Percentiles rank a stretch among this genome's conserved stretches.
Evolutionary conservation across 2,797 vertebrate species (phyloP).

Genomic region (Brachyrhaphis roseni): DNA sequence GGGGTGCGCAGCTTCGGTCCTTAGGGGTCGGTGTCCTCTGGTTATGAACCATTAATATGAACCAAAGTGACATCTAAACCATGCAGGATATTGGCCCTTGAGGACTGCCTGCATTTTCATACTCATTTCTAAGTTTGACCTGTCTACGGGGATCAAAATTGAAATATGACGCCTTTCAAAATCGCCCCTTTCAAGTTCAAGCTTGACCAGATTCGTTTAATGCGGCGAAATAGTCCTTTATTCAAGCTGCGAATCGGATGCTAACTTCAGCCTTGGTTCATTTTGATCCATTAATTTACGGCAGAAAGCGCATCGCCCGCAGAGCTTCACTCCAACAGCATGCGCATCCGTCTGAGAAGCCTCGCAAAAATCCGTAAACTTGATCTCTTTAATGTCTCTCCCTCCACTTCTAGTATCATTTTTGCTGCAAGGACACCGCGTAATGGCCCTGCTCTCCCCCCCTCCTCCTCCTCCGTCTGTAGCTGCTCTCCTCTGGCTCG

Average conservation of each 20-base stretch:
- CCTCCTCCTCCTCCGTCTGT: slow-evolving; percentile 52
- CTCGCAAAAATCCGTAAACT: not conserved
- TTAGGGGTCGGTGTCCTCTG: not conserved
- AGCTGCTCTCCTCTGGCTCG: slow-evolving; percentile 66
- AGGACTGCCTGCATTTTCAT: not conserved
- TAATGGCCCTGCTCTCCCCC: slow-evolving; percentile 38
- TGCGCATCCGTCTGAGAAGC: too few relatives aligned
- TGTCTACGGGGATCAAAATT: not conserved
- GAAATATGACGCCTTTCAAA: not conserved
- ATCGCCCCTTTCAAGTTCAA: not conserved
- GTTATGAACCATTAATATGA: too few relatives aligned
- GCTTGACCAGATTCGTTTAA: not conserved
- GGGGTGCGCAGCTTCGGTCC: not conserved
- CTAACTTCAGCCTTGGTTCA: not conserved
- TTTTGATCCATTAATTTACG: not conserved
- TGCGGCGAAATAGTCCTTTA: not conserved
- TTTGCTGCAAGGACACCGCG: slow-evolving; percentile 78
- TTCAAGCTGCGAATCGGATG: not conserved
- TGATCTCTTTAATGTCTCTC: slow-evolving; percentile 24
- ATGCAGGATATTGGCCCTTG: not conserved
- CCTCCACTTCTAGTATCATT: slow-evolving; percentile 18
- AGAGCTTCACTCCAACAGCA: not conserved
- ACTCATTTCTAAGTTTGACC: not conserved
- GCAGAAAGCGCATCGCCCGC: not conserved
- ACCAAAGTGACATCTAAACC: not conserved